Conservation (phyloP, 2,113 vertebrate species). For the Pseudopipra pipra region DNA sequence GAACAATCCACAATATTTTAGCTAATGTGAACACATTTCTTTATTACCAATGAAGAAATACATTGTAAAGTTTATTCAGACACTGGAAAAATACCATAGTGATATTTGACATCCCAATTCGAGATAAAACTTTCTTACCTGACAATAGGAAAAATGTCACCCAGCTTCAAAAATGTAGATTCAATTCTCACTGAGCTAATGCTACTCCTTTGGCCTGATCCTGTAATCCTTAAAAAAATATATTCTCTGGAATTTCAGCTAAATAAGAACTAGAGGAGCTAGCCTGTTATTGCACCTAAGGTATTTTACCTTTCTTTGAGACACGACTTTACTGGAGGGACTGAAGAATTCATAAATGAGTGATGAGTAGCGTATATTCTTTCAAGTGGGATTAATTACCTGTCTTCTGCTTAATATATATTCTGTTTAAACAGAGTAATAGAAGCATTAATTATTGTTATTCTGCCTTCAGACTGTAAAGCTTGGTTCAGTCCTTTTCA, state of each 20-base stretch:
- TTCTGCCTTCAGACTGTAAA: conserved; percentile 27
- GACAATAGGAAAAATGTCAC: not conserved
- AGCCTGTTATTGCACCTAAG: not conserved
- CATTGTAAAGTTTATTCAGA: not conserved
- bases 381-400: conserved; percentile 61
- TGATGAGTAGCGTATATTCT: conserved; percentile 20
- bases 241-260: not conserved
- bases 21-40: not conserved
- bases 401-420: conserved; percentile 47
- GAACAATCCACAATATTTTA: not conserved
- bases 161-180: not conserved
- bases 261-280: not conserved
- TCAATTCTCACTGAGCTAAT: not conserved
- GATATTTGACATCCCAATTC: not conserved
- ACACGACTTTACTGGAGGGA: not conserved
- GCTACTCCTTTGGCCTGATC: not conserved
- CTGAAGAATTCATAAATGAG: conserved; percentile 34
- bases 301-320: conserved; percentile 18
- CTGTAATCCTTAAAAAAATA: not conserved
- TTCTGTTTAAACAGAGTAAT: conserved; percentile 45
- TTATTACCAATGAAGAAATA: not conserved
- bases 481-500: not conserved
- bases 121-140: not conserved
- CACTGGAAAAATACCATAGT: not conserved
- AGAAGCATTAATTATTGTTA: conserved; percentile 60